phyloP scores from a whole-genome alignment of 1,140 invertebrate species.

The Gonioctena quinquepunctata region DNA sequence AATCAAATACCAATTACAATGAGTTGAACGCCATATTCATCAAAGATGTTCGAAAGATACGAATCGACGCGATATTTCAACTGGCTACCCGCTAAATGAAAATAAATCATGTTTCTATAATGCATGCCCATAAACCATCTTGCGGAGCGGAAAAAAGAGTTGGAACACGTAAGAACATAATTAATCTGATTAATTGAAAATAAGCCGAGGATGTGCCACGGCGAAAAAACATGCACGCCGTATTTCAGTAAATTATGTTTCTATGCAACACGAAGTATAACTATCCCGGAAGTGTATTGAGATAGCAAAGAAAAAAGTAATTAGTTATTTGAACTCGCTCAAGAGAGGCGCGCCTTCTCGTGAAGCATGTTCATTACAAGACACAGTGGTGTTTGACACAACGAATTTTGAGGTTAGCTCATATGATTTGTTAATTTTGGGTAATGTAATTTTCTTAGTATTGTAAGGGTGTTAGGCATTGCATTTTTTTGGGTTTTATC shows the following conservation, averaged over 20 bases:
- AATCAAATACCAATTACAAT: not conserved
- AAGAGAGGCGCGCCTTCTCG: not conserved
- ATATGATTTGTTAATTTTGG: too few species aligned
- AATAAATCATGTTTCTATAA: not conserved
- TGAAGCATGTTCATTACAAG: not conserved
- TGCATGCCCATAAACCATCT: not conserved
- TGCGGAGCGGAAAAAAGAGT: not conserved
- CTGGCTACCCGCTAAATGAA: not conserved
- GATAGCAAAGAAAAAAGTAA: not conserved
- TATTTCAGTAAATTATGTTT: conserved; percentile 2
- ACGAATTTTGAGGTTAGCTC: too few species aligned
- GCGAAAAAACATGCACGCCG: not conserved
- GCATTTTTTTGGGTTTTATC: too few species aligned
- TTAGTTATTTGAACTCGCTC: not conserved
- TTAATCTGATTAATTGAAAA: conserved; percentile 9
- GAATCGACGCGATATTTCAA: not conserved
- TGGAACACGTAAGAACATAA: not conserved
- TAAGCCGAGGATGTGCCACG: not conserved
- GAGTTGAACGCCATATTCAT: not conserved
- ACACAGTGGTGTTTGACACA: too few species aligned
- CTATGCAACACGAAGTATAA: not conserved
- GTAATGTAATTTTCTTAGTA: too few species aligned
- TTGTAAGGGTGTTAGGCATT: too few species aligned
- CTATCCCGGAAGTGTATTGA: not conserved
- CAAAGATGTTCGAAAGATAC: not conserved